phyloP scores from a whole-genome alignment of 2,888 invertebrate genomes.

The Ornithoptera alexandrae region DNA sequence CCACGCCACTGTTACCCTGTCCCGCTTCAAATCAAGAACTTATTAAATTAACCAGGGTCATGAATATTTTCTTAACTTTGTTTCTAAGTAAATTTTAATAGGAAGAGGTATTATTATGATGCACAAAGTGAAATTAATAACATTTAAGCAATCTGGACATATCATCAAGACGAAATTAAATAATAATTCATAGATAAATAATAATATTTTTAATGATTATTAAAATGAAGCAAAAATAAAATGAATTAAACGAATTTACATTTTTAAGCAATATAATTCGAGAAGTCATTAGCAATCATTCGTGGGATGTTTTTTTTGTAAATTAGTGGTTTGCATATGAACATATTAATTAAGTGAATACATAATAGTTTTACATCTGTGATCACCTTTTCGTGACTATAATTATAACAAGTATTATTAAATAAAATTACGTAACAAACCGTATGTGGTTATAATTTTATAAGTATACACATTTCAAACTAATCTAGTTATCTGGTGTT shows the following conservation, averaged over 20 bases:
- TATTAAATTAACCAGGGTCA: conserved; percentile 29
- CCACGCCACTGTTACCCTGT: conserved; percentile 49
- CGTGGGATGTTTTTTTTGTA: background rate
- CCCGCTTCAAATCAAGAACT: conserved; percentile 34
- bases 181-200: too few species aligned
- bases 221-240: background rate
- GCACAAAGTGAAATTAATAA: too few species aligned
- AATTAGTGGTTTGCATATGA: background rate
- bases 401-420: background rate
- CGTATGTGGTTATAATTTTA: background rate
- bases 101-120: background rate
- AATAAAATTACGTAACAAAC: background rate
- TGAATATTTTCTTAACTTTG: conserved; percentile 26
- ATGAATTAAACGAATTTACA: too few species aligned
- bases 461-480: background rate
- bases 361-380: background rate
- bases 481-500: background rate
- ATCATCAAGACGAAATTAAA: too few species aligned
- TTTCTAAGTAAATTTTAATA: conserved; percentile 6
- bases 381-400: background rate
- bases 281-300: background rate
- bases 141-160: too few species aligned
- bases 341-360: background rate
- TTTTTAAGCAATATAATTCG: background rate
- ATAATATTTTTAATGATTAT: background rate